Evolutionary conservation across 2,113 vertebrate genomes (phyloP).

Genomic region (Hemiscyllium ocellatum): DNA sequence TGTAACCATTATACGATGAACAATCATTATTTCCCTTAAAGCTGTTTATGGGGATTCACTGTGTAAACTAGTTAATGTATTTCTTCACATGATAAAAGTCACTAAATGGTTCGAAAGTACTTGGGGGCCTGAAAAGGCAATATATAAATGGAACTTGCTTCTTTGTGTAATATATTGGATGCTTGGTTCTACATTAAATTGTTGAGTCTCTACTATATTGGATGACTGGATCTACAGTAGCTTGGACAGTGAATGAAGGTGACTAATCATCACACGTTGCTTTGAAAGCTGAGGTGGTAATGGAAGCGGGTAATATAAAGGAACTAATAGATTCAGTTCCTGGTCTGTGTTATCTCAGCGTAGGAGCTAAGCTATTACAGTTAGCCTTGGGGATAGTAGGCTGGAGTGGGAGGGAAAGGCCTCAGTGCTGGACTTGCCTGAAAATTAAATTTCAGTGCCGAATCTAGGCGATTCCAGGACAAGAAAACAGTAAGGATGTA

Average conservation of each 20-base stretch:
- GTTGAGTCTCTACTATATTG: background rate
- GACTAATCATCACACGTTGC: background rate
- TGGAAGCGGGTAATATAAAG: background rate
- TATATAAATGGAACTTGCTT: background rate
- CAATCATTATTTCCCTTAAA: background rate
- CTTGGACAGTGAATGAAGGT: background rate
- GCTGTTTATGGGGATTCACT: background rate
- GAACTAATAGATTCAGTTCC: background rate
- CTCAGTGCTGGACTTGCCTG: background rate
- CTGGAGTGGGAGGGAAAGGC: background rate
- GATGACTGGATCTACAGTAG: background rate
- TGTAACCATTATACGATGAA: background rate
- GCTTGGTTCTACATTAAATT: background rate
- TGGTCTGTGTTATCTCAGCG: background rate
- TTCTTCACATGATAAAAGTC: background rate
- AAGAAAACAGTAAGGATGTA: background rate
- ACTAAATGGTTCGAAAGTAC: background rate
- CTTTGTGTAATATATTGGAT: background rate
- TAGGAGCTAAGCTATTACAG: background rate
- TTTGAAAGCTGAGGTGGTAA: background rate
- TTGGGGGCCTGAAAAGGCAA: background rate
- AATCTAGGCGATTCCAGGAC: background rate
- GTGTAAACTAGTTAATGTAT: background rate
- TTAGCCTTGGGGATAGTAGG: background rate
- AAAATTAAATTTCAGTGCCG: background rate